phyloP scores from a whole-genome alignment of 92 coral and sea anemone species.

The Isaurus tuberculatus region DNA sequence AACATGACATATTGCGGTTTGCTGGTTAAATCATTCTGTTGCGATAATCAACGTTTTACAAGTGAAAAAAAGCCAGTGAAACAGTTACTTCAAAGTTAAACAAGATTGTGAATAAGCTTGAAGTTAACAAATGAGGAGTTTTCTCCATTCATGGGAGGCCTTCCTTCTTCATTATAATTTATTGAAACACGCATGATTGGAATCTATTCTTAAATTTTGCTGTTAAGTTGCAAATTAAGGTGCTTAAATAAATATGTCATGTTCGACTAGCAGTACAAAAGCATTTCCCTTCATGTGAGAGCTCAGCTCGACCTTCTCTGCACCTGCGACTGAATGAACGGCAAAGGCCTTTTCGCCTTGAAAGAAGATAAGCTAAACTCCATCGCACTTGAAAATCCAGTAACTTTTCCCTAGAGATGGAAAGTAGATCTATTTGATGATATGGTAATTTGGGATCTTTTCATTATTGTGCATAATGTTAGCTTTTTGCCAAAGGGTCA shows the following conservation, averaged over 20 bases:
- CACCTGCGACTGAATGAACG: not conserved
- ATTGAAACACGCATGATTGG: not conserved
- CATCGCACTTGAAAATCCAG: not conserved
- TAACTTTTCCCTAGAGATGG: not conserved
- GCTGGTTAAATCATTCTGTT: no score
- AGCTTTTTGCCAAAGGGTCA: constrained; percentile 1
- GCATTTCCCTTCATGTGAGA: not conserved
- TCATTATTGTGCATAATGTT: not conserved
- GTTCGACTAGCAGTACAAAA: not conserved
- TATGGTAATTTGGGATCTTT: not conserved
- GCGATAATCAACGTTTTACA: no score
- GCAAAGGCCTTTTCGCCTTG: not conserved
- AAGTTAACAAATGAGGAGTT: not conserved
- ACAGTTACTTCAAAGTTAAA: not conserved
- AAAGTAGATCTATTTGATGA: not conserved
- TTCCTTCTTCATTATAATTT: not conserved
- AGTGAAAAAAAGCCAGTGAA: no score
- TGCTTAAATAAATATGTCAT: not conserved
- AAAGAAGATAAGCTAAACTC: not conserved
- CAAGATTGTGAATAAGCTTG: not conserved
- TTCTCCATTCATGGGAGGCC: not conserved
- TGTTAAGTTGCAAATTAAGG: not conserved
- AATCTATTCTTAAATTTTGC: not conserved
- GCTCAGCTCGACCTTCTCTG: not conserved
- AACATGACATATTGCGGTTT: no score